Conservation (phyloP, 2,888 invertebrate genomes). For the Luperina nickerlii region DNA sequence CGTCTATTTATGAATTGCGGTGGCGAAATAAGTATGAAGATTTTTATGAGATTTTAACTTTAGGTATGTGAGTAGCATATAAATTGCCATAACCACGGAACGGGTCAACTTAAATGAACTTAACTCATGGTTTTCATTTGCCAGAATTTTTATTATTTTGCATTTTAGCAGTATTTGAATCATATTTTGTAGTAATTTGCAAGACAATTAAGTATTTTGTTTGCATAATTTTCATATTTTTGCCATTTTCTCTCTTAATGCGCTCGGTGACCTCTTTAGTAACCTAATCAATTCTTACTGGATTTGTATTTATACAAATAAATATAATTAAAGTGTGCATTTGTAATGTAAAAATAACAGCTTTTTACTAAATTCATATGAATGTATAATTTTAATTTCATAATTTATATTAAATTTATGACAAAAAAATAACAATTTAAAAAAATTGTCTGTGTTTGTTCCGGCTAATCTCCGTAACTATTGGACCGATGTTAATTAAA, state of each 20-base stretch:
- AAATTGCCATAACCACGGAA: background rate
- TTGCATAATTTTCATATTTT: slow-evolving; percentile 16
- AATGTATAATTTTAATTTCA: background rate
- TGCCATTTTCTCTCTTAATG: background rate
- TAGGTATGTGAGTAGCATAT: background rate
- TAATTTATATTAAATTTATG: too few species aligned
- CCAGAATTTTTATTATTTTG: background rate
- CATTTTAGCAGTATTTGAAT: background rate
- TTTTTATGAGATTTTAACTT: background rate
- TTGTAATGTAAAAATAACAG: background rate
- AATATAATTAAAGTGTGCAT: background rate
- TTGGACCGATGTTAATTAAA: background rate
- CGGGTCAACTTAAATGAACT: slow-evolving; percentile 1
- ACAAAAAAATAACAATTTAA: too few species aligned
- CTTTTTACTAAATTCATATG: background rate
- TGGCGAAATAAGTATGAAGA: slow-evolving; percentile 13
- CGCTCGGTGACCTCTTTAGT: background rate
- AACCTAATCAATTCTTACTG: background rate
- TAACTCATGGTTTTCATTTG: background rate
- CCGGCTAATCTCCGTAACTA: too few species aligned
- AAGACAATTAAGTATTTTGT: background rate
- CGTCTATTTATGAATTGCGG: background rate
- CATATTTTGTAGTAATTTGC: background rate
- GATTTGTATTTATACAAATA: background rate
- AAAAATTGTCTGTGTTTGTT: background rate